Conservation (phyloP, 2,797 vertebrate genomes). For the Acestrorhynchus altus region DNA sequence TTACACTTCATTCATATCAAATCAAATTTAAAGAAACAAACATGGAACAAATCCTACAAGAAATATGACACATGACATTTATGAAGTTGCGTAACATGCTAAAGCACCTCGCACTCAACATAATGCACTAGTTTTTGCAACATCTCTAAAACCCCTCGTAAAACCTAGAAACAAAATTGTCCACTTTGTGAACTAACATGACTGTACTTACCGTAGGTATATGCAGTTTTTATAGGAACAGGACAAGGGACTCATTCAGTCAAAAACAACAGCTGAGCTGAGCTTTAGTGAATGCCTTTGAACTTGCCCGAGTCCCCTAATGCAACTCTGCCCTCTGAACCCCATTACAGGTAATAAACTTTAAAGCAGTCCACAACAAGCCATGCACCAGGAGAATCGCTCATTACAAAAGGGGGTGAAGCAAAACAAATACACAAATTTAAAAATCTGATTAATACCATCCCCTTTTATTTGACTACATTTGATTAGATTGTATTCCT, state of each 20-base stretch:
- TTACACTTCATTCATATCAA: conserved; percentile 37
- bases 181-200: background rate
- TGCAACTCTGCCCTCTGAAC: conserved; percentile 92
- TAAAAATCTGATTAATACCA: conserved; percentile 56
- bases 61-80: conserved; percentile 10
- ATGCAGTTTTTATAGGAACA: conserved; percentile 66
- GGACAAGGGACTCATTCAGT: conserved; percentile 74
- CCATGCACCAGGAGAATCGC: conserved; percentile 90
- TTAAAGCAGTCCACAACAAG: conserved; percentile 97
- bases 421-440: conserved; percentile 73
- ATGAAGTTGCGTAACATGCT: background rate
- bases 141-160: conserved; percentile 24
- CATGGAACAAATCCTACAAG: background rate
- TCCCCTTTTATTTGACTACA: conserved; percentile 21
- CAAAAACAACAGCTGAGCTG: conserved; percentile 88
- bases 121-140: background rate
- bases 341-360: conserved; percentile 99
- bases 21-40: conserved; percentile 28
- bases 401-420: conserved; percentile 70
- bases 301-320: conserved; percentile 96
- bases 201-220: background rate
- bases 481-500: too few relatives aligned
- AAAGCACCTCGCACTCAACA: background rate
- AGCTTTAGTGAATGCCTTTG: conserved; percentile 91
- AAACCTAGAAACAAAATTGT: conserved; percentile 55